Percentiles rank a stretch among this genome's conserved stretches.
phyloP scores from a whole-genome alignment of 92 coral and sea anemone species.

The Palythoa grandiflora region DNA sequence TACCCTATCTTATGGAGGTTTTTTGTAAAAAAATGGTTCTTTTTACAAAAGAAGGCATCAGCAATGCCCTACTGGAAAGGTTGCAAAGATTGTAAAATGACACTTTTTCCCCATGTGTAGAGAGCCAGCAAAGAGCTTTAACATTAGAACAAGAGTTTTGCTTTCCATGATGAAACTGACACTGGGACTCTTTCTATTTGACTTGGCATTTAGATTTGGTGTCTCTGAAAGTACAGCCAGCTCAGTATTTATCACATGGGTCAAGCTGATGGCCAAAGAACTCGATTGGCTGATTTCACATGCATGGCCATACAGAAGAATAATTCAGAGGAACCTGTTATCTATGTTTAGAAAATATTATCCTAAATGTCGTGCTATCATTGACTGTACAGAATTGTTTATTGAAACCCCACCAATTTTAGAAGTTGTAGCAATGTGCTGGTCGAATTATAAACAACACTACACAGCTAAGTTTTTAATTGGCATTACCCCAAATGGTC shows the following conservation, averaged over 20 bases:
- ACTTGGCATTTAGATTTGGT: conserved; percentile 24
- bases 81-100: conserved; percentile 1
- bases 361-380: conserved; percentile 1
- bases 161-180: conserved; percentile 11
- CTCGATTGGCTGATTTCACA: not conserved
- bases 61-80: conserved; percentile 26
- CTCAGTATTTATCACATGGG: conserved; percentile 8
- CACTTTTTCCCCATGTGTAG: not conserved
- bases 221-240: conserved; percentile 6
- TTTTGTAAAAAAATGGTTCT: not conserved
- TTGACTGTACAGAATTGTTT: conserved; percentile 13
- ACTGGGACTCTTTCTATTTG: conserved; percentile 25
- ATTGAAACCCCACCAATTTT: conserved; percentile 6
- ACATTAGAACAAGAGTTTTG: conserved; percentile 16
- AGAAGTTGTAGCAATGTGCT: conserved; percentile 47
- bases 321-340: conserved; percentile 7
- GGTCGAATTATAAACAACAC: conserved; percentile 49
- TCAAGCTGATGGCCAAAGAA: conserved; percentile 9
- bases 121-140: conserved; percentile 25
- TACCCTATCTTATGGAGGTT: too few species aligned
- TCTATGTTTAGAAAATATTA: conserved; percentile 6
- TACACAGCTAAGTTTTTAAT: conserved; percentile 49
- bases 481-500: conserved; percentile 66
- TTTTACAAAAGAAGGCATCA: conserved; percentile 3
- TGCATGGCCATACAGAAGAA: not conserved